Base-by-base conservation (phyloP, 2,888 invertebrate species). In the Gerris lacustris region DNA sequence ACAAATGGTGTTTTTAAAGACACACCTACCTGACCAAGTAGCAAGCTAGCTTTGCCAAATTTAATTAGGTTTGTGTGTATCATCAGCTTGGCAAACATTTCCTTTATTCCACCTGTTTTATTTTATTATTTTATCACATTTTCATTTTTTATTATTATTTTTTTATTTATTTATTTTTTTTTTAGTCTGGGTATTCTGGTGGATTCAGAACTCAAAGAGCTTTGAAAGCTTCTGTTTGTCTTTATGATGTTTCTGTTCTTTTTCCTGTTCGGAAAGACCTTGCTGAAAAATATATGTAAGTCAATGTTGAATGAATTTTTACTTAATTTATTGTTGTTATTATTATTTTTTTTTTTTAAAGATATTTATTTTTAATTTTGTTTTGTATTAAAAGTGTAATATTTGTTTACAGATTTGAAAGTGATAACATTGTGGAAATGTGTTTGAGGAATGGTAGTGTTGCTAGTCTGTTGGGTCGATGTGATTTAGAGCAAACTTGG, bases 401-500 rank as follows among this genome's bases (percentile, higher is more conserved):
- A 55, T 44, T n/a, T 69, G 2, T 66, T 66, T 89, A n/a, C 71
- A 82, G 82, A 44, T 78, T 82, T 73, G 80, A 82, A 72, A 75
- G 78, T 63, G 75, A 78, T 44, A 80, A 83, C 76, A 77, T 83
- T 6, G 77, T 79, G 79, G 87, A 85, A 15, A 92, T 92, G 84
- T 95, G 95, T 78, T 86, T 86, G 69, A 86, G 85, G 76, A 96
- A 96, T 81, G 89, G 91, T 0, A 86, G 86, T 75, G 84, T 89
- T 5, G 92, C 94, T 6, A 92, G 94, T 7, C 83, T 87, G 69
- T 84, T 83, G 11, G 91, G 91, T 0, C 86, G 94, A 69, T 83
- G 86, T 70, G 96, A 96, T 80, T 81, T 95, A 72, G 88, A 91
- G 17, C 92, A 94, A 80, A 90, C 94, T 64, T 96, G 96, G 96